These are phyloP conservation scores for Paraescarpia echinospica DNA, from an alignment of 1,140 invertebrate species.

Conservation along the genomic window DNA sequence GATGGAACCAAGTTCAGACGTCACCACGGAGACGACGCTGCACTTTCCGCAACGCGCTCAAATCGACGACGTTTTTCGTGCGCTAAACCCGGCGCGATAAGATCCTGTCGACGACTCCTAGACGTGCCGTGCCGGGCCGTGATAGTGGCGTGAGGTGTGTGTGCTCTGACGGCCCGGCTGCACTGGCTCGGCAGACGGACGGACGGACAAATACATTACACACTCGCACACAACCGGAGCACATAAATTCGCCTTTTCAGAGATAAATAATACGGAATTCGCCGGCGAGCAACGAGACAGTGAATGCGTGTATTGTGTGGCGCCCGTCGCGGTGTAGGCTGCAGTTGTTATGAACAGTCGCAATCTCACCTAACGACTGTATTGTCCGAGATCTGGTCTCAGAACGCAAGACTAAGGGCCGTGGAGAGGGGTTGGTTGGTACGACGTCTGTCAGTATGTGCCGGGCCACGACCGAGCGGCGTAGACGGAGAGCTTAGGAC, in stretches of 20 bases:
- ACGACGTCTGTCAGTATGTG: not conserved
- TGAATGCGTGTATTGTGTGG: not conserved
- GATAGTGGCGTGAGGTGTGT: not conserved
- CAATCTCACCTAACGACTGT: not conserved
- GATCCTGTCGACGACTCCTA: not conserved
- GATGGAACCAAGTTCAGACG: not conserved
- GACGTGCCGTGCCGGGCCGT: too few species aligned
- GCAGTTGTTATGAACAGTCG: not conserved
- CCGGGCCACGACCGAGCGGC: not conserved
- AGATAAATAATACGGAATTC: not conserved
- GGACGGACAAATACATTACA: not conserved
- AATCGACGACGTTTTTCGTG: not conserved
- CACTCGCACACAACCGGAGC: not conserved
- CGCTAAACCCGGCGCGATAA: not conserved
- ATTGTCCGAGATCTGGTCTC: not conserved
- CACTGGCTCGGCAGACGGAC: not conserved
- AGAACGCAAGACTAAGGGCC: not conserved
- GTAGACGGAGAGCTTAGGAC: not conserved
- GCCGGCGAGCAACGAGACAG: not conserved
- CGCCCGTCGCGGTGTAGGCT: not conserved
- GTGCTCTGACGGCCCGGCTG: not conserved
- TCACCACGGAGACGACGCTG: not conserved
- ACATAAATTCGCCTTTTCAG: slow-evolving; percentile 5
- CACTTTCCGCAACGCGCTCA: not conserved
- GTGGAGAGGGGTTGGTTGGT: not conserved